Evolutionary conservation across 53 echinoderm and acorn worm species (phyloP), one percentile per base, ranked within the genome.

Genomic region (Paracentrotus lividus): DNA sequence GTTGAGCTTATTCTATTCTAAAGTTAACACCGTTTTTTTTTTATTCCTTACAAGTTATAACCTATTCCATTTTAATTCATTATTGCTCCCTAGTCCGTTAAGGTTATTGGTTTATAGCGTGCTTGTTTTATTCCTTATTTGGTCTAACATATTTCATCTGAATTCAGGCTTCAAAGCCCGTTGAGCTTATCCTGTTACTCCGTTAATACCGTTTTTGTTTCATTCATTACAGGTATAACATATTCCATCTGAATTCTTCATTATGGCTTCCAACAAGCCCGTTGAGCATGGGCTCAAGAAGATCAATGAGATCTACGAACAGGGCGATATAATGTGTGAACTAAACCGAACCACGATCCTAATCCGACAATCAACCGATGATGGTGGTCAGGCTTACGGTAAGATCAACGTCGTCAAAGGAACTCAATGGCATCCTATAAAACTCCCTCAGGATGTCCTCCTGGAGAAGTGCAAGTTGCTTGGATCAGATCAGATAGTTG

Each of bases 371-470:
- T 26, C 64, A 42, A 45, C 20, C 23, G 90, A 90, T 29, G 90
- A 90, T 20, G 66, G 90, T 13, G 43, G 66, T 1, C 64, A 64
- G 42, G 54, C 88, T 20, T 90, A 90, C n/a, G 66, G 90, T 12
- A 61, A 49, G 64, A 61, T 90, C 66, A 90, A 90, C 90, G 67
- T 90, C 43, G 66, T 88, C 23, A 88, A 88, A 56, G 88, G 88
- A 31, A 36, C 18, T 31, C 59, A 88, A n/a, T 88, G 88, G 88
- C 24, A 55, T 34, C 38, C 54, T 9, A 56, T 56, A 21, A 38
- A 38, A 40, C 18, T 90, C 44, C 51, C 90, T 0, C 14, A 43
- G 38, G 90, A 65, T 15, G 66, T 65, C 5, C 27, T 64, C 26
- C 60, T 64, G 16, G 90, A 90, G 64, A 90, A 90, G 42, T 90